Evolutionary conservation across 2,888 invertebrate genomes (phyloP).

Genomic region (Phragmatobia fuliginosa): DNA sequence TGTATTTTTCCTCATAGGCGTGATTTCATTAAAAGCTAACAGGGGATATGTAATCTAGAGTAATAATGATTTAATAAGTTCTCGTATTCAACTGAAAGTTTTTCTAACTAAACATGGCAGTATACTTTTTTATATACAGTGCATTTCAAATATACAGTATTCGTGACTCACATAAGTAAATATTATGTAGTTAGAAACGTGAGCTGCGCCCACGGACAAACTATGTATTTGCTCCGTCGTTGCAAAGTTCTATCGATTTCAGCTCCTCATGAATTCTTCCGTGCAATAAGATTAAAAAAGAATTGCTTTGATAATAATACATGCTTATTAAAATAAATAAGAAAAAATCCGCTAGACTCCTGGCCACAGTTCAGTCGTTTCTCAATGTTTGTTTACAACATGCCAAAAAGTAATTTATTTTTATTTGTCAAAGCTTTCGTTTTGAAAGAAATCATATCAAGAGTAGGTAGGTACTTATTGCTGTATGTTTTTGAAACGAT

Average conservation of each 20-base stretch:
- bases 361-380: conserved; percentile 37
- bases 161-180: no score
- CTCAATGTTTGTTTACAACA: conserved; percentile 54
- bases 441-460: conserved; percentile 49
- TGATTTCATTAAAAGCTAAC: no score
- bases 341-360: conserved; percentile 23
- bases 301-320: not conserved
- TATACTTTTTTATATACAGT: no score
- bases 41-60: no score
- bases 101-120: no score
- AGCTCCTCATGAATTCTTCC: not conserved
- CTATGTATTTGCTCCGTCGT: no score
- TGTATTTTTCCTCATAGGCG: no score
- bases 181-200: no score
- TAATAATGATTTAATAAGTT: no score
- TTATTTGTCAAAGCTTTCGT: conserved; percentile 52
- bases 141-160: no score
- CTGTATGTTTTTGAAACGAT: conserved; percentile 11
- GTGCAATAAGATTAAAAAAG: not conserved
- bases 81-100: no score
- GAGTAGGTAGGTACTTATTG: conserved; percentile 23
- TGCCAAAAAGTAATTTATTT: conserved; percentile 57
- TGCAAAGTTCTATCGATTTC: not conserved
- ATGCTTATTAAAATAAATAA: not conserved
- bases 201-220: no score